Percentiles rank a stretch among this genome's conserved stretches.
phyloP scores from a whole-genome alignment of 2,888 invertebrate species.

The Rhyacophila evoluta region DNA sequence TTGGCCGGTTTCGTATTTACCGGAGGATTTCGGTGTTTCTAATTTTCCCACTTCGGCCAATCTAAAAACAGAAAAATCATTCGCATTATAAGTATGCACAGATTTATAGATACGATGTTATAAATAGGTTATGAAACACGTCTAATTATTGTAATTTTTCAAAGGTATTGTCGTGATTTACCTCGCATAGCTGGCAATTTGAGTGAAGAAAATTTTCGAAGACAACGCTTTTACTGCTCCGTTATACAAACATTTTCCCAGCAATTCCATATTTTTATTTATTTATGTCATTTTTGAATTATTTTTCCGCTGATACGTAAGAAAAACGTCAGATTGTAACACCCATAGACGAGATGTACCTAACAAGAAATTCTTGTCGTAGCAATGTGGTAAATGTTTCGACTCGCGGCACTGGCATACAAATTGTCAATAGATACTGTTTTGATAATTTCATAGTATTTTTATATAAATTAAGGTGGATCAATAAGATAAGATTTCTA shows the following conservation, averaged over 20 bases:
- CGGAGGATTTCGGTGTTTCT: slow-evolving; percentile 86
- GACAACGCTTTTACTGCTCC: slow-evolving; percentile 62
- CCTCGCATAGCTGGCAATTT: slow-evolving; percentile 68
- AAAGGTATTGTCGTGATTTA: slow-evolving; percentile 55
- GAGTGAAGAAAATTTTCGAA: slow-evolving; percentile 64
- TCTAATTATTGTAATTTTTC: neutral
- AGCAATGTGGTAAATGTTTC: no score
- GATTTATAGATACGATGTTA: neutral
- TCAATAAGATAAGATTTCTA: no score
- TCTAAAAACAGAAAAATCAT: slow-evolving; percentile 65
- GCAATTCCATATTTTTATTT: slow-evolving; percentile 70
- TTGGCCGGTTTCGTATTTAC: slow-evolving; percentile 96
- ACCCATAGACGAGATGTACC: no score
- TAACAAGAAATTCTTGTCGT: no score
- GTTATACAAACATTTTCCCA: slow-evolving; percentile 65
- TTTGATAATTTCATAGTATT: no score
- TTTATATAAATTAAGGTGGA: no score
- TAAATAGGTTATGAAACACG: slow-evolving; percentile 31
- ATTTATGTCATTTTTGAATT: slow-evolving; percentile 42
- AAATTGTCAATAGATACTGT: no score
- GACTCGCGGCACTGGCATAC: no score
- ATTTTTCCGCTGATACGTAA: slow-evolving; percentile 16
- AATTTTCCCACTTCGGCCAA: slow-evolving; percentile 95
- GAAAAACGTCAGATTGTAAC: slow-evolving; percentile 15
- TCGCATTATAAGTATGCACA: neutral